These are phyloP conservation scores for Microtus ochrogaster DNA, from an alignment of 2,113 vertebrate genomes.

Conservation along the genomic window DNA sequence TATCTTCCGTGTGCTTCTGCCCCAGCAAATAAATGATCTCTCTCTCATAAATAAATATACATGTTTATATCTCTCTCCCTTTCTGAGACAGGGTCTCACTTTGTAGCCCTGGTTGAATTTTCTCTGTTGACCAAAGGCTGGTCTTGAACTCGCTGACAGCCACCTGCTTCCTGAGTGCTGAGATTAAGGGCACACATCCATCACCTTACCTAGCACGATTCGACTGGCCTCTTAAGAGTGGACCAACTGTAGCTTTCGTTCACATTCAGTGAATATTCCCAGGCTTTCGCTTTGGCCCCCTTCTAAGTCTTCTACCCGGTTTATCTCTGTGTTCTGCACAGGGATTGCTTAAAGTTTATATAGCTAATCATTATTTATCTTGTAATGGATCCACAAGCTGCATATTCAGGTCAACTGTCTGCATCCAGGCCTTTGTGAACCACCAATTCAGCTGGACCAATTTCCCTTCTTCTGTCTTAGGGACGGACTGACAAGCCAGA, in stretches of 20 bases:
- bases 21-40: no score
- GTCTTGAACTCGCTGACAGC: neutral
- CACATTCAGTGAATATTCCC: neutral
- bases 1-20: neutral
- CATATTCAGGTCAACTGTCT: neutral
- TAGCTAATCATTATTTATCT: neutral
- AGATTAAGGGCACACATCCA: neutral
- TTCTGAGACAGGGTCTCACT: neutral
- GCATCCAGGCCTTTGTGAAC: neutral
- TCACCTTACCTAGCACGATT: neutral
- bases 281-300: fast-evolving
- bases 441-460: neutral
- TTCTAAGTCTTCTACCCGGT: neutral
- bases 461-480: neutral
- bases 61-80: neutral
- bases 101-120: neutral
- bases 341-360: conserved; percentile 30
- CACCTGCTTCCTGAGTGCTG: neutral
- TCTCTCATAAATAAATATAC: neutral
- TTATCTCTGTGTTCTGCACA: neutral
- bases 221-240: neutral
- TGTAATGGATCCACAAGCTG: neutral
- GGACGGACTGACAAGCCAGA: neutral
- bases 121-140: neutral
- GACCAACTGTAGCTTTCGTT: neutral